A percentile compares a stretch with the other conserved stretches of the same genome.
Conservation (phyloP, 1,140 invertebrate species). For the Saxidomus purpurata region DNA sequence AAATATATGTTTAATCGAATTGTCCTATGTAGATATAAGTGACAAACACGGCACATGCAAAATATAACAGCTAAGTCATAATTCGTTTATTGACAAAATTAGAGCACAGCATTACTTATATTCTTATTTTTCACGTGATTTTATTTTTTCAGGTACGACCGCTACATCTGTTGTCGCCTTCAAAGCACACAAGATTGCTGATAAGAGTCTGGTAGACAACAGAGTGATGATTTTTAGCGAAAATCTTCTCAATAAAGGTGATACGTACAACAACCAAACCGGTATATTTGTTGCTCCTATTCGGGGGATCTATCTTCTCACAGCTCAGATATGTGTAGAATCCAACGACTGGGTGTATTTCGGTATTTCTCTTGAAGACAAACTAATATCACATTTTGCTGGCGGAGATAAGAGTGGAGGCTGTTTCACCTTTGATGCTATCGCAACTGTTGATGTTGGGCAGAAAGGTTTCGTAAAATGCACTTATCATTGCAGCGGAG, state of each 20-base stretch:
- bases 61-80: no score
- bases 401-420: neutral
- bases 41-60: no score
- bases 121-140: no score
- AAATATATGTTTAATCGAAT: no score
- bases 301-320: neutral
- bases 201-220: neutral
- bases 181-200: neutral
- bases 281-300: neutral
- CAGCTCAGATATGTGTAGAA: neutral
- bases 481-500: neutral
- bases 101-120: no score
- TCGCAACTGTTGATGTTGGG: neutral
- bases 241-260: neutral
- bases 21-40: no score
- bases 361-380: neutral
- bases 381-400: neutral
- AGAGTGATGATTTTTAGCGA: neutral
- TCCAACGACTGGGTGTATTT: neutral
- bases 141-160: no score
- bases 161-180: neutral
- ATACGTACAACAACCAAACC: neutral
- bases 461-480: neutral
- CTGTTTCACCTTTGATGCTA: neutral
- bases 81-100: no score